Percentiles rank a stretch among this genome's conserved stretches.
phyloP scores from a whole-genome alignment of 2,113 vertebrate species.

The Stegastes partitus region DNA sequence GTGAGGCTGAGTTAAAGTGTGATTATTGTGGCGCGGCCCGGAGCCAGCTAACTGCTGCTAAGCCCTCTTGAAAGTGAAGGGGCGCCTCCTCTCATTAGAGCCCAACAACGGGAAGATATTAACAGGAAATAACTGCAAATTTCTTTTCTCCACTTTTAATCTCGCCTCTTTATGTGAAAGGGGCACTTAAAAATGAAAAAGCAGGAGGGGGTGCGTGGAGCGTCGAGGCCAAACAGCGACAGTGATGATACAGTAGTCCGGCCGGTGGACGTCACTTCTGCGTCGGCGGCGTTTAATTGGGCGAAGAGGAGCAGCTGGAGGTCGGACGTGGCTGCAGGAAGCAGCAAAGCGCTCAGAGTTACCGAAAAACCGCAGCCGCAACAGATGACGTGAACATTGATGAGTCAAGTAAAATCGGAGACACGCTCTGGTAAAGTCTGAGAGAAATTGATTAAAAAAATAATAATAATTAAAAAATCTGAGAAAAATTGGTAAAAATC shows the following conservation, averaged over 20 bases:
- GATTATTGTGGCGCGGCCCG: slow-evolving; percentile 81
- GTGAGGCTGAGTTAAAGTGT: slow-evolving; percentile 83
- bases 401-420: too few relatives aligned
- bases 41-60: slow-evolving; percentile 82
- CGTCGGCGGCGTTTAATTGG: slow-evolving; percentile 5
- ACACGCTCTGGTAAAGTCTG: too few relatives aligned
- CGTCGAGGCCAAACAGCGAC: slow-evolving; percentile 15
- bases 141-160: slow-evolving; percentile 55
- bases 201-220: background rate
- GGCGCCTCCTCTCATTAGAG: slow-evolving; percentile 79
- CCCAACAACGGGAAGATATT: slow-evolving; percentile 59
- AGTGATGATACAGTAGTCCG: slow-evolving; percentile 32
- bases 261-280: background rate
- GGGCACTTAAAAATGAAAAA: slow-evolving; percentile 47
- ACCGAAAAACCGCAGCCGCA: too few relatives aligned
- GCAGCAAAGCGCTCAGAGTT: too few relatives aligned
- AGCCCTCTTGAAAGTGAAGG: slow-evolving; percentile 78
- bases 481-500: too few relatives aligned
- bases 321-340: background rate
- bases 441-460: too few relatives aligned
- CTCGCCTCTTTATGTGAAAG: slow-evolving; percentile 36
- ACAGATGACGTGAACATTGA: too few relatives aligned
- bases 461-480: too few relatives aligned
- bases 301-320: slow-evolving; percentile 38
- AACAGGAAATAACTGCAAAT: slow-evolving; percentile 74